Evolutionary conservation across 2,113 vertebrate genomes (phyloP).

Genomic region (Mesoclemmys tuberculata): DNA sequence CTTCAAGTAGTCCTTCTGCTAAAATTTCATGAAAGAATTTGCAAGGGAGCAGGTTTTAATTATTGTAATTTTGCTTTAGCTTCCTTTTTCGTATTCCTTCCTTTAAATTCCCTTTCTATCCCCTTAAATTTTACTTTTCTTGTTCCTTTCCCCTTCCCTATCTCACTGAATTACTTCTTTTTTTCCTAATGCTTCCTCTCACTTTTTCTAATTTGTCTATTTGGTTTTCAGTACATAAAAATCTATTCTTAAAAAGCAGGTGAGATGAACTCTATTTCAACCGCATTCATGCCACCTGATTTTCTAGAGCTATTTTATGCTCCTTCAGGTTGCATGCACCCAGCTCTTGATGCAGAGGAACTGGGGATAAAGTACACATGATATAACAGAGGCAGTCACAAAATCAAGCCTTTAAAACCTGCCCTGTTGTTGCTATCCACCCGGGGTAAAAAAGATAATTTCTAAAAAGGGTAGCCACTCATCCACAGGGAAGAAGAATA

Average conservation of each 20-base stretch:
- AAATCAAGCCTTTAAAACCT: not conserved
- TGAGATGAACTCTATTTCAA: not conserved
- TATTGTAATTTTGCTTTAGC: not conserved
- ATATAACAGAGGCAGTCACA: not conserved
- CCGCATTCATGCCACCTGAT: slow-evolving; percentile 4
- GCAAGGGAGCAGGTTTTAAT: not conserved
- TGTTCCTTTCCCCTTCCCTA: not conserved
- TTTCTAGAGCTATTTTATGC: not conserved
- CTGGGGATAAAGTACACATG: not conserved
- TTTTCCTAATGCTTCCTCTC: not conserved
- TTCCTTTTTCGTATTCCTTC: not conserved
- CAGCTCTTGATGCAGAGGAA: not conserved
- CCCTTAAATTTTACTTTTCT: not conserved
- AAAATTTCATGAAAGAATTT: slow-evolving; percentile 7
- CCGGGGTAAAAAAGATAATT: not conserved
- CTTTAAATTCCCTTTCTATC: not conserved
- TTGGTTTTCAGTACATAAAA: not conserved
- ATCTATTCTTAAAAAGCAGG: not conserved
- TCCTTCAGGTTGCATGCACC: not conserved
- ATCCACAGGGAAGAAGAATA: not conserved
- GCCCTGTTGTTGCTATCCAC: not conserved
- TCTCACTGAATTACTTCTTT: not conserved
- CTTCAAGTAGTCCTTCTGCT: not conserved
- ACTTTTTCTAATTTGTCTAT: not conserved
- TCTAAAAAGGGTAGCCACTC: too few relatives aligned